phyloP scores from a whole-genome alignment of 2,113 vertebrate genomes.

The Callospermophilus lateralis region DNA sequence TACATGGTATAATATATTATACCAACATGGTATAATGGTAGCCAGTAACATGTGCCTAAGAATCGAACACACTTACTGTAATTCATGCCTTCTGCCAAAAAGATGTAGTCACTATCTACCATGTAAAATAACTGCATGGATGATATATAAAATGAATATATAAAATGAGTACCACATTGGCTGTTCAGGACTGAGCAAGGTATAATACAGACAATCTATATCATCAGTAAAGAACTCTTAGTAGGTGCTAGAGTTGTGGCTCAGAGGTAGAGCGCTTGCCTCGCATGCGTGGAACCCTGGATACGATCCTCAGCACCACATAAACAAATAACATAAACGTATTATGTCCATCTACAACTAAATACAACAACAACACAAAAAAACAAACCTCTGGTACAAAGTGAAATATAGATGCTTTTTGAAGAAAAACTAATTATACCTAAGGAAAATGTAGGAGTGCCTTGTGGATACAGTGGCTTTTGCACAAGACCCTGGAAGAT shows the following conservation, averaged over 20 bases:
- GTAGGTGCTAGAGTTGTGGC: no score
- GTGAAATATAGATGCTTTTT: not conserved
- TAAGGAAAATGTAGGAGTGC: not conserved
- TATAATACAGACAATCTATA: not conserved
- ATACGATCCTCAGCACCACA: no score
- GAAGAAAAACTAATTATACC: not conserved
- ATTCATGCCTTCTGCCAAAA: not conserved
- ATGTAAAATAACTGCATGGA: not conserved
- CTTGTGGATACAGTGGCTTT: not conserved
- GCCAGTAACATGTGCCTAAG: not conserved
- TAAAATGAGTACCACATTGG: not conserved
- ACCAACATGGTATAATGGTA: not conserved
- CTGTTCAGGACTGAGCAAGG: not conserved
- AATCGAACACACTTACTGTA: not conserved
- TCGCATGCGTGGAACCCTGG: no score
- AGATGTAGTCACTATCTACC: not conserved
- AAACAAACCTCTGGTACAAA: not conserved
- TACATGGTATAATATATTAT: no score
- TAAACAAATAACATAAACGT: no score
- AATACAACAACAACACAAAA: no score
- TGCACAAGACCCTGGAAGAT: not conserved
- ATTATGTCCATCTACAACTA: no score
- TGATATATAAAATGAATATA: not conserved
- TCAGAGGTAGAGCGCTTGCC: no score
- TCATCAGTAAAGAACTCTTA: not conserved